Percentiles rank a stretch among this genome's conserved stretches.
These are phyloP conservation scores for Gobio occitaniae DNA, from an alignment of 2,797 vertebrate genomes.

Conservation along the genomic window DNA sequence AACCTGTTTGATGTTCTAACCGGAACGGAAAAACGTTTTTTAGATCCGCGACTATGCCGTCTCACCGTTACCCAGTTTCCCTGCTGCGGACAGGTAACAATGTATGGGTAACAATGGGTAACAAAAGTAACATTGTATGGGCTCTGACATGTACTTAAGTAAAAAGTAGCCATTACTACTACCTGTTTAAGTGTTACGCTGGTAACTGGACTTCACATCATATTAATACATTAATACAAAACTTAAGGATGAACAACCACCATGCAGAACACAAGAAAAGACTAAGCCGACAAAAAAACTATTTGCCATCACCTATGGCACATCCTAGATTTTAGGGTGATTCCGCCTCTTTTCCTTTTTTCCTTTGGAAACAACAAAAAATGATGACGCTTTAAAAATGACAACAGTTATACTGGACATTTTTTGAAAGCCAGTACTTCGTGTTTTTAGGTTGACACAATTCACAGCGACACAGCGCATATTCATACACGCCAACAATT, in stretches of 20 bases:
- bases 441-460: background rate
- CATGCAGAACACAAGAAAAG: background rate
- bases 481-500: background rate
- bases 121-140: background rate
- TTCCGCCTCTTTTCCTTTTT: no score
- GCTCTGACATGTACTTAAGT: background rate
- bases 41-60: no score
- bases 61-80: no score
- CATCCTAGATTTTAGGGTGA: no score
- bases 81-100: no score
- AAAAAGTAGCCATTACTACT: background rate
- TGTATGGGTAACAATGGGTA: no score
- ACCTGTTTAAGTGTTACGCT: background rate
- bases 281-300: background rate
- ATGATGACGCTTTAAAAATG: no score
- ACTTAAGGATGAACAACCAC: background rate
- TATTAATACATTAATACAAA: background rate
- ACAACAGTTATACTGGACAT: background rate
- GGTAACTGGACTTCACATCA: background rate
- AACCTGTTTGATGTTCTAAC: no score
- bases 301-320: no score
- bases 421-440: background rate
- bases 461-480: background rate
- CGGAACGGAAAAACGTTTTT: no score
- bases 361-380: no score